A percentile compares a stretch with the other conserved stretches of the same genome.
These are phyloP conservation scores for Bradypodion ventrale DNA, from an alignment of 2,797 vertebrate species.

Conservation along the genomic window DNA sequence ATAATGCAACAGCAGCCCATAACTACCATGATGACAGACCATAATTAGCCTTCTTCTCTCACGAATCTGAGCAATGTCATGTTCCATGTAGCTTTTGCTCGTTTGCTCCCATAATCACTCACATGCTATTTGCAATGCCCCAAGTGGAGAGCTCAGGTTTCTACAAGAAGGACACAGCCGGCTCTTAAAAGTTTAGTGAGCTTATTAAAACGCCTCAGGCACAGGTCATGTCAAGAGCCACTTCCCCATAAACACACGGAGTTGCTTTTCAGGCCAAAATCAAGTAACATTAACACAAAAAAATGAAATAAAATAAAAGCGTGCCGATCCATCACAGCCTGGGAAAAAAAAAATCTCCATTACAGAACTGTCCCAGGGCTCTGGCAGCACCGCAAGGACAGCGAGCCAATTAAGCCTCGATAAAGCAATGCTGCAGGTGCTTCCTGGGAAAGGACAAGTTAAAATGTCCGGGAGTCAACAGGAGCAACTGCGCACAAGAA, in stretches of 20 bases:
- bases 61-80: neutral
- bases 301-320: neutral
- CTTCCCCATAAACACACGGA: neutral
- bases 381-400: no score
- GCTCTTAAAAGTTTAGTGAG: neutral
- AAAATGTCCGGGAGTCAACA: neutral
- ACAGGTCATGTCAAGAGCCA: neutral
- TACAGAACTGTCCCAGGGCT: neutral
- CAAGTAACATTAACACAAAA: neutral
- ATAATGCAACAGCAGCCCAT: neutral
- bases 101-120: neutral
- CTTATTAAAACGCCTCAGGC: conserved; percentile 5
- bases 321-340: neutral
- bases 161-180: neutral
- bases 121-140: neutral
- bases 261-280: neutral
- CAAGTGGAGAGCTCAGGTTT: neutral
- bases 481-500: no score
- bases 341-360: neutral
- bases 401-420: no score
- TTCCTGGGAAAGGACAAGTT: neutral
- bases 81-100: neutral
- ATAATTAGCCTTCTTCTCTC: neutral
- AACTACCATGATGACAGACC: neutral
- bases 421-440: no score